These are phyloP conservation scores for Cephonodes hylas DNA, from an alignment of 2,888 invertebrate genomes.

Conservation along the genomic window DNA sequence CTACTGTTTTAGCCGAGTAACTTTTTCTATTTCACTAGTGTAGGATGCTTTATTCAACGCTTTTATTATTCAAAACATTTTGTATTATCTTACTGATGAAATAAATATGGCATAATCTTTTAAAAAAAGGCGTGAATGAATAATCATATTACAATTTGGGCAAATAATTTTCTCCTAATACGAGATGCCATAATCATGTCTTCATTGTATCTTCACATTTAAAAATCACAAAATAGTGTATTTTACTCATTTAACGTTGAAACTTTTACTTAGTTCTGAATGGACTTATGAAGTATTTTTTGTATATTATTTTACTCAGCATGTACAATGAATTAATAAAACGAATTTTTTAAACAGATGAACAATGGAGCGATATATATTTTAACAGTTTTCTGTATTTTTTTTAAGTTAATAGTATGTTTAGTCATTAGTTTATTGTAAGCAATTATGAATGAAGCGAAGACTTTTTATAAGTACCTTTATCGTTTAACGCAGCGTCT, in stretches of 20 bases:
- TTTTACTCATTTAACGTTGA: neutral
- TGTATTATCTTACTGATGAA: neutral
- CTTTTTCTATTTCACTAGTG: slow-evolving; percentile 10
- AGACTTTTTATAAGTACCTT: slow-evolving; percentile 13
- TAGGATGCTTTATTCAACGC: neutral
- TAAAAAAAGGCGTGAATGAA: neutral
- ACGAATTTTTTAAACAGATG: slow-evolving; percentile 47
- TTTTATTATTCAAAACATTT: neutral
- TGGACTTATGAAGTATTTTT: neutral
- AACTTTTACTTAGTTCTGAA: neutral
- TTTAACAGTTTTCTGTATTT: slow-evolving; percentile 43
- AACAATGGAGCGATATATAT: slow-evolving; percentile 39
- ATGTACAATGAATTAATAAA: slow-evolving; percentile 54
- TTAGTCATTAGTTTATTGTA: slow-evolving; percentile 36
- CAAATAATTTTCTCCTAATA: neutral
- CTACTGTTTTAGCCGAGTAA: slow-evolving; percentile 33
- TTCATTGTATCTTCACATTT: too few species aligned
- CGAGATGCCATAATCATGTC: neutral
- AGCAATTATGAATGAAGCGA: neutral
- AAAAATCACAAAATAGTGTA: too few species aligned
- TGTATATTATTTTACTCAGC: slow-evolving; percentile 28
- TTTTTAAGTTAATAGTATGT: slow-evolving; percentile 44
- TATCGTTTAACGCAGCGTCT: slow-evolving; percentile 6
- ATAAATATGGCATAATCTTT: neutral
- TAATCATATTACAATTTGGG: neutral